These are phyloP conservation scores for Drosophila differens DNA, from an alignment of 2,888 invertebrate species.

Conservation along the genomic window DNA sequence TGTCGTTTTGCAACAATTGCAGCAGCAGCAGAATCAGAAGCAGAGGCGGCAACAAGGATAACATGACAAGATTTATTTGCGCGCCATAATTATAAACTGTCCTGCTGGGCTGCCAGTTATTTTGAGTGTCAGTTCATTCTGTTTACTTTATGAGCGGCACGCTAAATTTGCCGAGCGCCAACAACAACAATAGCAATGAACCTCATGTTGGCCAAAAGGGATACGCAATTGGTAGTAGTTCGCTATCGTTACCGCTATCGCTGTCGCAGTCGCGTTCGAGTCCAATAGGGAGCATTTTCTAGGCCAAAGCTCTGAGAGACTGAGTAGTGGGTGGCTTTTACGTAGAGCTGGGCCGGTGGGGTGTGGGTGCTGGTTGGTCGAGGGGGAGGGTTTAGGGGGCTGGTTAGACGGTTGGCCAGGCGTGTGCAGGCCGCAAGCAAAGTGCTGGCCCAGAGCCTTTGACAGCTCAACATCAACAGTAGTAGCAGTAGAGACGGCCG, in stretches of 20 bases:
- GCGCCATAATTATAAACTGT: slow-evolving; percentile 72
- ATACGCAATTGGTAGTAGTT: slow-evolving; percentile 52
- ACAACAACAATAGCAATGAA: slow-evolving; percentile 3
- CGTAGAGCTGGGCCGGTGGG: slow-evolving; percentile 5
- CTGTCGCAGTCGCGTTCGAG: slow-evolving; percentile 22
- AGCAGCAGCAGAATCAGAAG: background rate
- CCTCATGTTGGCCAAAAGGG: slow-evolving; percentile 34
- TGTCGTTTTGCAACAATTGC: slow-evolving; percentile 49
- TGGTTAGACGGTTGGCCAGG: slow-evolving; percentile 4
- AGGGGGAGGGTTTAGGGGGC: background rate
- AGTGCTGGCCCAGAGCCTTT: slow-evolving; percentile 61
- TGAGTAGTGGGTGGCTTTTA: slow-evolving; percentile 27
- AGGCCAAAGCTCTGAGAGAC: slow-evolving; percentile 75
- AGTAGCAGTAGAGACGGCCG: slow-evolving; percentile 25
- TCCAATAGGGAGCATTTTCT: slow-evolving; percentile 67
- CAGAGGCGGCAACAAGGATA: slow-evolving; percentile 26
- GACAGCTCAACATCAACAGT: slow-evolving; percentile 61
- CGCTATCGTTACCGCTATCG: background rate
- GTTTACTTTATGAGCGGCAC: slow-evolving; percentile 69
- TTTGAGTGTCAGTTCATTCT: slow-evolving; percentile 67
- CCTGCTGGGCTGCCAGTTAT: slow-evolving; percentile 57
- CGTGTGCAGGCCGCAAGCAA: slow-evolving; percentile 53
- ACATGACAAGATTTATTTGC: slow-evolving; percentile 61
- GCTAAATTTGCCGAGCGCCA: slow-evolving; percentile 47
- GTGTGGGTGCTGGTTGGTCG: background rate